Conservation (phyloP, 2,888 invertebrate genomes). For the Drosophila siamana region DNA sequence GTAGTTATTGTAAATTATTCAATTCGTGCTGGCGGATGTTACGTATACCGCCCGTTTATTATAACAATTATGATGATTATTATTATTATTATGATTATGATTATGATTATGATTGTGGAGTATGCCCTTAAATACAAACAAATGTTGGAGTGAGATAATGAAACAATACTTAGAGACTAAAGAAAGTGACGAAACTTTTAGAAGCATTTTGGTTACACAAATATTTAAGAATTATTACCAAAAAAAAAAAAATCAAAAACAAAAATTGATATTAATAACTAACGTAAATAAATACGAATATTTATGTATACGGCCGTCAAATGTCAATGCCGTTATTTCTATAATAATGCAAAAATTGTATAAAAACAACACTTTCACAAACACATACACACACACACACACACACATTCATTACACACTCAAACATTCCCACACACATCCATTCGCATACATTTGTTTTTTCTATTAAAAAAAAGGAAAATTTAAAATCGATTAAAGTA, state of each 20-base stretch:
- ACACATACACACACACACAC: slow-evolving; percentile 20
- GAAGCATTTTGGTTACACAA: slow-evolving; percentile 76
- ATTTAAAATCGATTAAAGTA: slow-evolving; percentile 49
- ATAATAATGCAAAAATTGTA: slow-evolving; percentile 67
- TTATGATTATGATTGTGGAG: slow-evolving; percentile 42
- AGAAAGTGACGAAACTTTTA: slow-evolving; percentile 76
- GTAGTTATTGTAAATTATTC: slow-evolving; percentile 74
- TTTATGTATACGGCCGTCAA: slow-evolving; percentile 57
- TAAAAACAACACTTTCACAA: slow-evolving; percentile 44
- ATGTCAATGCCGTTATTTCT: slow-evolving; percentile 69
- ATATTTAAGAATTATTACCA: slow-evolving; percentile 70
- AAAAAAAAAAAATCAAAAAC: background rate
- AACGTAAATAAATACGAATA: slow-evolving; percentile 46
- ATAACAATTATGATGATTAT: slow-evolving; percentile 10
- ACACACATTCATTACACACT: slow-evolving; percentile 20
- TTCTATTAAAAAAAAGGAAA: slow-evolving; percentile 66
- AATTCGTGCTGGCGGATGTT: slow-evolving; percentile 38
- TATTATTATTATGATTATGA: slow-evolving; percentile 24
- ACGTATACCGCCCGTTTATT: background rate
- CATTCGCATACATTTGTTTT: slow-evolving; percentile 62
- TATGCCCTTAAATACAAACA: slow-evolving; percentile 77
- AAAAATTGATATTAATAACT: slow-evolving; percentile 70
- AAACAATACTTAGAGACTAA: slow-evolving; percentile 85
- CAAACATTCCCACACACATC: slow-evolving; percentile 17
- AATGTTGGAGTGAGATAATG: slow-evolving; percentile 85